Percentiles rank a stretch among this genome's conserved stretches.
Conservation (phyloP, 2,113 vertebrate genomes). For the Puntigrus tetrazona region DNA sequence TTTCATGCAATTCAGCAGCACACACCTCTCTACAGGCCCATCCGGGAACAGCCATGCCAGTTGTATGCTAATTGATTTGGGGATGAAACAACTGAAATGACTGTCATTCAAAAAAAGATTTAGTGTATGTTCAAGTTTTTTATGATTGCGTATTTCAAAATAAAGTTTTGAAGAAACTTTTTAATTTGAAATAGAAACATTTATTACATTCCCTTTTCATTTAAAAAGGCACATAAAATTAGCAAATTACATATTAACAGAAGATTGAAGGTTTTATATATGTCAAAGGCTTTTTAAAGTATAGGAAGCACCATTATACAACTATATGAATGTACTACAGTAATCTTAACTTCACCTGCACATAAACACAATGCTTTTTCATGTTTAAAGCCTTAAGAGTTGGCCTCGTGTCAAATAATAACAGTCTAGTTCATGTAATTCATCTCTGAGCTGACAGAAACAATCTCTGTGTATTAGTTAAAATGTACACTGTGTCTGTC, state of each 20-base stretch:
- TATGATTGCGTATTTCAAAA: not conserved
- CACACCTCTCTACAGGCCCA: constrained; percentile 12
- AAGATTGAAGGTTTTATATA: not conserved
- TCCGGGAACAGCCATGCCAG: not conserved
- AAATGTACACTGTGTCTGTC: no score
- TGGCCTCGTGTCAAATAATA: not conserved
- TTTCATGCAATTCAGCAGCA: constrained; percentile 22
- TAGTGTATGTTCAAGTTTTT: not conserved
- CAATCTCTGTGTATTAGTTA: not conserved
- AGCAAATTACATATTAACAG: constrained; percentile 34
- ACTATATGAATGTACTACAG: not conserved
- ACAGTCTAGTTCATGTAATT: constrained; percentile 2
- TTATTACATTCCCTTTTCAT: constrained; percentile 40
- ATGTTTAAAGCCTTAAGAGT: not conserved
- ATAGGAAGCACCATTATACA: not conserved
- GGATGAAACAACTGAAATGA: not conserved
- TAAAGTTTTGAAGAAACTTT: constrained; percentile 1
- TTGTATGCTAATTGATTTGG: not conserved
- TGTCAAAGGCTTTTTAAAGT: not conserved
- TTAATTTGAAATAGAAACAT: constrained; percentile 14
- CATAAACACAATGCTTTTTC: not conserved
- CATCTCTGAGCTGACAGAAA: not conserved
- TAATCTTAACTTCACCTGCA: not conserved
- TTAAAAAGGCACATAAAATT: not conserved
- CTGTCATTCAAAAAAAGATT: not conserved